Evolutionary conservation across 2,797 vertebrate genomes (phyloP), one percentile per base, ranked within the genome.

Genomic region (Poeciliopsis presidionis): DNA sequence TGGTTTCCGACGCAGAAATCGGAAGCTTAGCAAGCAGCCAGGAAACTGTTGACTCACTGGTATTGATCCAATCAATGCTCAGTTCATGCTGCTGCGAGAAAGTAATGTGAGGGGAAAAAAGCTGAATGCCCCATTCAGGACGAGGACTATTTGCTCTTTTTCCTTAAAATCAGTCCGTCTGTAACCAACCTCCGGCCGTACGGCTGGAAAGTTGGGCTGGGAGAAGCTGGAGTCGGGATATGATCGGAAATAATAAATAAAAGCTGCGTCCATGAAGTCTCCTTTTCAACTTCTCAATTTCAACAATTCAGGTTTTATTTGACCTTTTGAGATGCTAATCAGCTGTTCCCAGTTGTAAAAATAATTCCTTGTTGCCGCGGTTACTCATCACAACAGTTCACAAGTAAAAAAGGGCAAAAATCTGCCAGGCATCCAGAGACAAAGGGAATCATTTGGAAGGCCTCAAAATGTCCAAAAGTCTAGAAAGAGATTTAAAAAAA

Each of bases 11-110:
- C 71, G 25, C 39, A 63, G 57, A 70, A 14, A 5, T 6, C 0
- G 5, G 72, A 77, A 67, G 73, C 39, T 76, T 72, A 83, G 80
- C 80, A 84, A 77, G 74, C 72, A 82, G 78, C 43, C 78, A 63
- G 78, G 39, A 87, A 85, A 86, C 3, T 77, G 87, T 18, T 51
- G 80, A 87, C 79, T 88, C 87, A 88, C 59, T 43, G 45, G 5
- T 86, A 84, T 85, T 79, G 79, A 88, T 87, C 75, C 7, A 7
- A 78, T 84, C 86, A 75, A 77, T 82, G 59, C 18, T 79, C 47
- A 20, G 73, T 73, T 79, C 33, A 20, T 72, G 53, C 71, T 59
- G 63, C 65, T 67, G 59, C 0, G n/a, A 43, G 75, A n/a, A 65
- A 46, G 67, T 45, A 70, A 70, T n/a, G 41, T 7, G 30, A 5